Evolutionary conservation across 2,113 vertebrate genomes (phyloP).

Genomic region (Podarcis cretensis): DNA sequence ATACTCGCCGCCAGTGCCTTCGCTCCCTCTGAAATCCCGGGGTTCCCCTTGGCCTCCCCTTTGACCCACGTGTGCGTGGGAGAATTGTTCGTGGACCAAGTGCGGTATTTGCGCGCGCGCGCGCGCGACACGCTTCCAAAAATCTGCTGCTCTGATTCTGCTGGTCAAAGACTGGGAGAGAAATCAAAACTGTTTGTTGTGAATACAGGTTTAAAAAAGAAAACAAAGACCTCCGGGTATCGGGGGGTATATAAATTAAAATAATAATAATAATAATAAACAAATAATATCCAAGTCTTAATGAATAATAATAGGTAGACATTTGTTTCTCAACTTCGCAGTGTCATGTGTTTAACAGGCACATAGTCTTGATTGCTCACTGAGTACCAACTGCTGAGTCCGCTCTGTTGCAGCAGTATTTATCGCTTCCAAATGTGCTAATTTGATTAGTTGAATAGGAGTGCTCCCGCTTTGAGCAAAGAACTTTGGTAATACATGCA

Average conservation of each 20-base stretch:
- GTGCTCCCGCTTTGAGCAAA: background rate
- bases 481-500: background rate
- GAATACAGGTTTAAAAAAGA: background rate
- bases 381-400: background rate
- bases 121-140: background rate
- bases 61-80: background rate
- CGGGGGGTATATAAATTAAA: too few species aligned
- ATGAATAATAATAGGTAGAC: background rate
- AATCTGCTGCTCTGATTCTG: too few species aligned
- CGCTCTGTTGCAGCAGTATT: too few species aligned
- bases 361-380: background rate
- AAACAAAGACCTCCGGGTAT: too few species aligned
- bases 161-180: background rate
- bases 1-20: background rate
- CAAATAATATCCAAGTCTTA: background rate
- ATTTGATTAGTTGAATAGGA: too few species aligned
- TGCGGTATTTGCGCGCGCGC: background rate
- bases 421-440: background rate
- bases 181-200: background rate
- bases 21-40: background rate
- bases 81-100: background rate
- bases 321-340: background rate
- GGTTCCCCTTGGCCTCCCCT: background rate
- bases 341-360: background rate
- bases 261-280: too few species aligned